These are phyloP conservation scores for Ochotona princeps DNA, from an alignment of 2,113 vertebrate species.

Conservation along the genomic window DNA sequence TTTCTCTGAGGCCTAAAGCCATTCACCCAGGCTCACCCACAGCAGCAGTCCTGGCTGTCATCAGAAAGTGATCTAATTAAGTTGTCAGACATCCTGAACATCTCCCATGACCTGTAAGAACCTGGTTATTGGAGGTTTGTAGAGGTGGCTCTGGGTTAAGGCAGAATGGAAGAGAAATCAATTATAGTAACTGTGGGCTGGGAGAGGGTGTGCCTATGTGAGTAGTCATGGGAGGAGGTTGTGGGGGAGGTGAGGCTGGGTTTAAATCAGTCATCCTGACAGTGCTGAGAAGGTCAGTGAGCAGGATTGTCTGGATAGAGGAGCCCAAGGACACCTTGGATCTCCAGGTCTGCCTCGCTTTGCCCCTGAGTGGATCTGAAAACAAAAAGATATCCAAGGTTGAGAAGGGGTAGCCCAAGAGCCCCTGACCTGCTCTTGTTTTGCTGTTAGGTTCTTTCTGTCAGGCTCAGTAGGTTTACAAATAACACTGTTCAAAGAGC, in stretches of 20 bases:
- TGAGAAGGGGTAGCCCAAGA: background rate
- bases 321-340: background rate
- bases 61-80: slow-evolving; percentile 85
- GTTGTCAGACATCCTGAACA: slow-evolving; percentile 78
- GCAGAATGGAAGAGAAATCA: slow-evolving; percentile 76
- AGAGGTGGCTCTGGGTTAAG: slow-evolving; percentile 77
- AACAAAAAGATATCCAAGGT: slow-evolving; percentile 8
- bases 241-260: background rate
- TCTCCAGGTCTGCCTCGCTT: background rate
- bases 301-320: background rate
- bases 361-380: slow-evolving; percentile 4
- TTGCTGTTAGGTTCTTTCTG: background rate
- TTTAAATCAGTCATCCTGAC: background rate
- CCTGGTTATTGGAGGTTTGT: slow-evolving; percentile 80
- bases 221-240: background rate
- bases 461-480: background rate
- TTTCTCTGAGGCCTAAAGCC: slow-evolving; percentile 62
- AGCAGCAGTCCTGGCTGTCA: slow-evolving; percentile 73
- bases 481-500: background rate
- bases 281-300: background rate
- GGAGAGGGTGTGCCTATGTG: background rate
- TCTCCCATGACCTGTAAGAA: slow-evolving; percentile 75
- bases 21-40: slow-evolving; percentile 63
- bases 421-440: background rate
- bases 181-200: slow-evolving; percentile 56